Conservation (phyloP, 2,888 invertebrate genomes). For the Parnassius mnemosyne region DNA sequence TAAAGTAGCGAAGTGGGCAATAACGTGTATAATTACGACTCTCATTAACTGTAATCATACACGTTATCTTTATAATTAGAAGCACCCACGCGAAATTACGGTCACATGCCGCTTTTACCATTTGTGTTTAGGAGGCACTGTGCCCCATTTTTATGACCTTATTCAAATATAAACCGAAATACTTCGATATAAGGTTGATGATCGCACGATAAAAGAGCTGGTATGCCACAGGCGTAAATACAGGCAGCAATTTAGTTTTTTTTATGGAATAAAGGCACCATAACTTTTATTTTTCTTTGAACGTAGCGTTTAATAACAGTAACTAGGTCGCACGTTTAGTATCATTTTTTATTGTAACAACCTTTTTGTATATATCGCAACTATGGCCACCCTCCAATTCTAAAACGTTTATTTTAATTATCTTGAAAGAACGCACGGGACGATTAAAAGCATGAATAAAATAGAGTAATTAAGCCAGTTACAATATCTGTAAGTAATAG, state of each 20-base stretch:
- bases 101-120: constrained; percentile 26
- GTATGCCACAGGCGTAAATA: constrained; percentile 14
- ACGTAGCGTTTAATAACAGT: constrained; percentile 3
- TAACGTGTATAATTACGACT: constrained; percentile 30
- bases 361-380: not conserved
- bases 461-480: too few species aligned
- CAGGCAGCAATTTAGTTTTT: constrained; percentile 18
- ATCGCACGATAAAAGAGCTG: not conserved
- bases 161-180: not conserved
- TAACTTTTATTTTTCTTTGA: constrained; percentile 18
- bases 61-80: constrained; percentile 42
- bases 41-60: constrained; percentile 40
- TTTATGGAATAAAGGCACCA: constrained; percentile 13
- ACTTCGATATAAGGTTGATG: not conserved
- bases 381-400: constrained; percentile 3
- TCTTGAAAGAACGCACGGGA: not conserved
- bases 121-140: constrained; percentile 15
- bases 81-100: constrained; percentile 31
- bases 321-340: not conserved
- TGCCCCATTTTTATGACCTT: constrained; percentile 12
- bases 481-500: too few species aligned
- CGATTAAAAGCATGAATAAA: too few species aligned
- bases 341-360: not conserved
- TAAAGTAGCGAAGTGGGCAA: not conserved
- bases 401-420: not conserved